Conservation (phyloP, 2,888 invertebrate species). For the Eristalis intricaria region DNA sequence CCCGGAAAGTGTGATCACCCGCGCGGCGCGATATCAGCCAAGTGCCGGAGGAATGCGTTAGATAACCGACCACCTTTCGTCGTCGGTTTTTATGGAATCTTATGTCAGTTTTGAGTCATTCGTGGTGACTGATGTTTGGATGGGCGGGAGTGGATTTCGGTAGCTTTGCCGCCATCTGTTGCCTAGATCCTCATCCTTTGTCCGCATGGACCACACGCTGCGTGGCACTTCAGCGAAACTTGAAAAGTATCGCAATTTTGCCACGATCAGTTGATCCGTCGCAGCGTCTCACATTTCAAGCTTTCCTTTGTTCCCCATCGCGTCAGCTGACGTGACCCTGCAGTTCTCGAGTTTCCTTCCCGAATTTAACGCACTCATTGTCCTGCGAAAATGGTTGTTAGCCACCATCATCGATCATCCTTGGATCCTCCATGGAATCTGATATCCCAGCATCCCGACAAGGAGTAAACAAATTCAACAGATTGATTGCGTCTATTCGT, state of each 20-base stretch:
- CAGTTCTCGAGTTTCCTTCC: not conserved
- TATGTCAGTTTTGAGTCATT: not conserved
- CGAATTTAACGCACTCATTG: not conserved
- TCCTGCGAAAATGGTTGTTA: not conserved
- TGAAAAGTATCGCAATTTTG: too few relatives aligned
- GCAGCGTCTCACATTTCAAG: not conserved
- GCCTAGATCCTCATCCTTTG: too few relatives aligned
- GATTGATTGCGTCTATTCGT: slow-evolving; percentile 48
- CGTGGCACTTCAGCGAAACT: too few relatives aligned
- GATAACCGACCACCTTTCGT: not conserved
- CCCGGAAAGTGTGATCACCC: not conserved
- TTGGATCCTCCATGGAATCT: slow-evolving; percentile 37
- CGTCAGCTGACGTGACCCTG: not conserved
- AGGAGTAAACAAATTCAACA: slow-evolving; percentile 63
- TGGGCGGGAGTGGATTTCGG: too few relatives aligned
- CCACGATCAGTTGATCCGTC: not conserved
- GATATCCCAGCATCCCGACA: slow-evolving; percentile 34
- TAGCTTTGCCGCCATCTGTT: too few relatives aligned
- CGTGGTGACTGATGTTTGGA: too few relatives aligned
- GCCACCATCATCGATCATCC: slow-evolving; percentile 5
- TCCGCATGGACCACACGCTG: too few relatives aligned
- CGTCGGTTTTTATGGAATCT: not conserved
- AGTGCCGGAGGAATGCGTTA: not conserved
- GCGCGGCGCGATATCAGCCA: not conserved
- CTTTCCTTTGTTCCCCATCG: not conserved